Base-by-base conservation (phyloP, 2,797 vertebrate species). In the Dendrocincla fuliginosa region DNA sequence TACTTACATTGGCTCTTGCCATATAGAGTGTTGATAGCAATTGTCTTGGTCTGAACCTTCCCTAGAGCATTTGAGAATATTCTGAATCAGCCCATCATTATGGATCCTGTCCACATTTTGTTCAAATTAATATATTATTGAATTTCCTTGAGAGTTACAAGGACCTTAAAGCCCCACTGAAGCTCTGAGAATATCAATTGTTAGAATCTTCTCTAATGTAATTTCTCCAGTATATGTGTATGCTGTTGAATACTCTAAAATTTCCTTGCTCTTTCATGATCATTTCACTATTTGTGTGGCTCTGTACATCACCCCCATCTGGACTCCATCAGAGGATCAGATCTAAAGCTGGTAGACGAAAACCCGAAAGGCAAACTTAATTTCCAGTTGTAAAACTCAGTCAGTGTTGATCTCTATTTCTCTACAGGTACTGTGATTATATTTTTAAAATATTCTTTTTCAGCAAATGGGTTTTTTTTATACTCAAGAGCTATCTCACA, bases 151-250 rank as follows among this genome's bases (percentile, higher is more conserved):
- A 84, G 90, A 60, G 53, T 67, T 44, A 73, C 75, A 87, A 80
- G 90, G 89, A 96, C 85, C 59, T 76, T 83, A 91, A 60, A 92
- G 79, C 46, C 64, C 59, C 73, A 46, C 41, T 94, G 92, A 87
- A 91, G 71, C 73, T 59, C 77, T 88, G 37, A 65, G 16, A 89
- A 77, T 96, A 96, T 90, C 65, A 73, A 95, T 71, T 93, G 80
- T 63, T 63, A 87, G 42, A 93, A 89, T 89, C 93, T 91, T 90
- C 77, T 93, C 84, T 84, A 83, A 65, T 8, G 2, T 57, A 30
- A 39, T 55, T 90, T 77, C 57, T 89, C 92, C 32, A 56, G 20
- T 44, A 73, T 22, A 75, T 22, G 12, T 61, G 16, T 79, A 28
- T 69, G 53, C 69, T 80, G 49, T 46, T 94, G 18, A 8, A 50